Evolutionary conservation across 2,888 invertebrate species (phyloP), one percentile per base, ranked within the genome.

Genomic region (Brenthis ino): DNA sequence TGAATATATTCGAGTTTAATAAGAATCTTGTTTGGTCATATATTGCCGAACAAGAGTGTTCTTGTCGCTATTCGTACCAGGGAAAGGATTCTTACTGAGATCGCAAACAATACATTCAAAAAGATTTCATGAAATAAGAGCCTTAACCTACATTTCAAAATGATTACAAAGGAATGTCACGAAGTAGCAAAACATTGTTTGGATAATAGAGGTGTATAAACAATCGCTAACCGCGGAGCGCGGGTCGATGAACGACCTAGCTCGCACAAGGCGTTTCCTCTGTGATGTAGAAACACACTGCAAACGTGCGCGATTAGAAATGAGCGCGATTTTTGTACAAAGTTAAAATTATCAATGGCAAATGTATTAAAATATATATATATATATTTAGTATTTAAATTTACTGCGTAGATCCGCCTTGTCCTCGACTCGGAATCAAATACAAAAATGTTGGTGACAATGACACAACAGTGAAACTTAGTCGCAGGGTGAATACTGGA

Each of bases 171-270:
- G 90, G 92, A 89, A 91, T 91, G 91, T 89, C 91, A 90, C 92
- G 91, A 90, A 86, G 87, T 82, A 82, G 85, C 86, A 84, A 82
- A 85, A 85, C 85, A 84, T 82, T 83, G 88, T 89, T 88, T 85
- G 85, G 89, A 87, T 90, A 88, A 91, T 91, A 83, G 83, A 79
- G 83, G 86, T 81, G 85, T 86, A 85, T 86, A 87, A 86, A 90
- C 89, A 89, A 89, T 88, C 85, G 86, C 82, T 82, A 73, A 73
- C 70, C 72, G 72, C 72, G 72, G 72, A 71, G 75, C 78, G 77
- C 79, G 86, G 91, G 92, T 91, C 90, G 90, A 85, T 83, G 91
- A 91, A 92, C 92, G 91, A 89, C 92, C 92, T 92, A 91, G 91
- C 90, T 82, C 81, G 77, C 66, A 77, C 75, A 79, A 80, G 76